Base-by-base conservation (phyloP, 2,797 vertebrate species). In the Falco novaeseelandiae region DNA sequence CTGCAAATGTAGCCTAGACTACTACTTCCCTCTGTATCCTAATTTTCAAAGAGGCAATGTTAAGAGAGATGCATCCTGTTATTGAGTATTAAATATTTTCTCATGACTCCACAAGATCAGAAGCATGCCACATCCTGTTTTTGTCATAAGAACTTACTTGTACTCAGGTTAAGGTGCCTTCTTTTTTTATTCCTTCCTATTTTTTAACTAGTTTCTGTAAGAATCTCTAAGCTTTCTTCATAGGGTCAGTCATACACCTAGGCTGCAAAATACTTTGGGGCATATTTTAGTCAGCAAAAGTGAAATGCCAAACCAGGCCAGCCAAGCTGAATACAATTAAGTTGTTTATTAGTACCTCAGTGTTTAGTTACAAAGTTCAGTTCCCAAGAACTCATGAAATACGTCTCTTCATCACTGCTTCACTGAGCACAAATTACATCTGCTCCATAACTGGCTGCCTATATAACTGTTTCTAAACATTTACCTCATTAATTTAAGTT, bases 341-440 rank as follows among this genome's bases (percentile, higher is more conserved):
- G 38, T 32, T 25, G 22, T 76, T 84, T 72, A 62, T 74, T 73
- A 63, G 29, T 22, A 90, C 54, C 46, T 83, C 90, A 57, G 7
- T 25, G 32, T 76, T 88, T 48, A 55, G 52, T 48, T 67, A 83
- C 51, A 71, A 77, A 90, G 83, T 25, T 86, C 5, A 8, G 42
- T 7, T 74, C 18, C 40, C 0, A 0, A 54, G 32, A 83, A 67
- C 9, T 34, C 80, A 20, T 1, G 2, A 88, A 36, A 17, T 22
- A 8, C 10, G 8, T 21, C 30, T 46, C 42, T 66, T 10, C 57
- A 11, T 40, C 62, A 58, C 40, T 49, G 44, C 83, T 72, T 62
- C 61, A 59, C 55, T 10, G 49, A 55, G 8, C 20, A 61, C 44
- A 88, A 66, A 77, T 38, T 36, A 57, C 17, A 42, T 22, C 54